Base-by-base conservation (phyloP, 1,140 invertebrate species). In the Platyscapa corneri region DNA sequence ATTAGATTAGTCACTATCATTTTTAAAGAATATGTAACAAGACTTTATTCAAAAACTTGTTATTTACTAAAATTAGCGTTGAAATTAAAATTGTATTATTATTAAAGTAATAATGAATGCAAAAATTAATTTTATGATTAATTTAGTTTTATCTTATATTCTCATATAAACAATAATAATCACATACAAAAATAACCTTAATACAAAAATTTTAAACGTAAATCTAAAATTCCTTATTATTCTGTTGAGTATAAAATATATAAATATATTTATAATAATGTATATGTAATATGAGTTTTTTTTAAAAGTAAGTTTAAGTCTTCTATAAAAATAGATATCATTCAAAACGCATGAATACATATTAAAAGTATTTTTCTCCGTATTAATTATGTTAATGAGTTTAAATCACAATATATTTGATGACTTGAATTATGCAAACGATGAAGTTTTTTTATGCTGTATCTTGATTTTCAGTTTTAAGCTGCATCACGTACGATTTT, bases 391-490 rank as follows among this genome's bases (percentile, higher is more conserved):
- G 32, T 56, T 82, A 46, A 42, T 53, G 42, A 27, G 10, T 53
- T 37, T 34, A 70, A 72, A 32, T 46, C 32, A 82, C 65, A 20
- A 56, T 72, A 72, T 23, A 72, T 64, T 74, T 82, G n/a, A n/a
- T n/a, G n/a, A n/a, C n/a, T n/a, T n/a, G n/a, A n/a, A n/a, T 46
- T 10, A 56, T 72, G 67, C 88, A 89, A 90, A 89, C 90, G 88
- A 89, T 90, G 90, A 89, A 84, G 88, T 88, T 92, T 90, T 86
- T 92, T 89, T 90, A 86, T 42, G 86, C 89, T 92, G 91, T 89
- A 88, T 87, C 91, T 92, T 86, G 90, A 90, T 89, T 90, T 90
- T 88, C 88, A 87, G 90, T 88, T 89, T 90, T 92, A 92, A 92
- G 87, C 79, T 89, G 86, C 87, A 83, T 85, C 89, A 89, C 83